Evolutionary conservation across 2,888 invertebrate genomes (phyloP), one percentile per base, ranked within the genome.

Genomic region (Xestobium rufovillosum): DNA sequence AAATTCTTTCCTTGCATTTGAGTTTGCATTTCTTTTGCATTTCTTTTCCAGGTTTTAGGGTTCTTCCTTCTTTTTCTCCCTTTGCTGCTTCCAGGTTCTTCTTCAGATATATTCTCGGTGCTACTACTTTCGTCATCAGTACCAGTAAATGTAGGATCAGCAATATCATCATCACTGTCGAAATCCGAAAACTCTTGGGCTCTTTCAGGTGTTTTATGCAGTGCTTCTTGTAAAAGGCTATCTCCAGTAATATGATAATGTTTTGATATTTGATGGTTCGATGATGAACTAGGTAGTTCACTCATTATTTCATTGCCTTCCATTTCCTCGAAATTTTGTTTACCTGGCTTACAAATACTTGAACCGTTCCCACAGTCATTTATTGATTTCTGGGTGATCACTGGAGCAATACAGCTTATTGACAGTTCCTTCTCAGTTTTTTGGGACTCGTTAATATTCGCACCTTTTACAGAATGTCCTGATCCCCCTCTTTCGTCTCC

Each of bases 111-210:
- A n/a, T n/a, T 23, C 8, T 23, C 23, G n/a, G 23, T 8, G 8
- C n/a, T n/a, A 23, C n/a, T 23, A 23, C n/a, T 23, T 23, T 23
- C 23, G n/a, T 23, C n/a, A 8, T 8, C 23, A 8, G 23, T 8
- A 8, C 23, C n/a, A 8, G 8, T n/a, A n/a, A 8, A 23, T 23
- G n/a, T 23, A n/a, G 23, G 23, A 23, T 23, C 23, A 23, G 23
- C 23, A 8, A 23, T n/a, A 23, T 23, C 23, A 23, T 23, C 23
- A 23, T 23, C 23, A 23, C 23, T 23, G 23, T 23, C 23, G n/a
- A 23, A 23, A 23, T 23, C 23, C 23, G n/a, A 8, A 8, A 23
- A 8, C 8, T 8, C n/a, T 23, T 23, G 23, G 23, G 8, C 23
- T 8, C n/a, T 23, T 23, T 23, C 8, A n/a, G 23, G n/a, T 8